Base-by-base conservation (phyloP, 1,140 invertebrate genomes). In the Danaus melanippus region DNA sequence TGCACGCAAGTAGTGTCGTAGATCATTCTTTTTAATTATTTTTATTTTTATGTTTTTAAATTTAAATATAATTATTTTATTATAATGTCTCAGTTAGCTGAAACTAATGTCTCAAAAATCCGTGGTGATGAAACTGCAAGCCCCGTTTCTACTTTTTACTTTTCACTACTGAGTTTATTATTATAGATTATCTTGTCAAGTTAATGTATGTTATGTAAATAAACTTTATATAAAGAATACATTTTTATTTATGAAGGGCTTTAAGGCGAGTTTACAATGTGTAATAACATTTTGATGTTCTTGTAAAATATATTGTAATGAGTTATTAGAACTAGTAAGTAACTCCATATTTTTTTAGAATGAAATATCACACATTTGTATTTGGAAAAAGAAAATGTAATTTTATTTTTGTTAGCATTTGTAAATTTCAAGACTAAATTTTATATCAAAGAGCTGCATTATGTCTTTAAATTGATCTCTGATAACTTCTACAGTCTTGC, bases 131-230 rank as follows among this genome's bases (percentile, higher is more conserved):
- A 15, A 15, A 15, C 15, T 15, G 15, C 15, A 15, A 15, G 15
- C 15, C 15, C 15, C 15, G 15, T 15, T 15, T 15, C 15, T 15
- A 15, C 15, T 15, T 15, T 15, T 15, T 15, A 15, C 15, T 15
- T 15, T 64, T 58, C 52, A 64, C 69, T 74, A 65, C 68, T 74
- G 72, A 72, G 65, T 76, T 75, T 71, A 64, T 69, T 69, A 71
- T 61, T 76, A 72, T 78, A 78, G 60, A 71, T 79, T 78, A 55
- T 74, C 67, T 73, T 76, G 69, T 80, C 69, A 74, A 15, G 74
- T 79, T 78, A 77, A 75, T 82, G 72, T 80, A 80, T 80, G 76
- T 83, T 83, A 83, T 79, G 76, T 83, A 81, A 83, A 81, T 79
- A 81, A 79, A 79, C 73, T 79, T 80, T 83, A 76, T 76, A 76